Base-by-base conservation (phyloP, 2,888 invertebrate genomes). In the Griposia aprilina region DNA sequence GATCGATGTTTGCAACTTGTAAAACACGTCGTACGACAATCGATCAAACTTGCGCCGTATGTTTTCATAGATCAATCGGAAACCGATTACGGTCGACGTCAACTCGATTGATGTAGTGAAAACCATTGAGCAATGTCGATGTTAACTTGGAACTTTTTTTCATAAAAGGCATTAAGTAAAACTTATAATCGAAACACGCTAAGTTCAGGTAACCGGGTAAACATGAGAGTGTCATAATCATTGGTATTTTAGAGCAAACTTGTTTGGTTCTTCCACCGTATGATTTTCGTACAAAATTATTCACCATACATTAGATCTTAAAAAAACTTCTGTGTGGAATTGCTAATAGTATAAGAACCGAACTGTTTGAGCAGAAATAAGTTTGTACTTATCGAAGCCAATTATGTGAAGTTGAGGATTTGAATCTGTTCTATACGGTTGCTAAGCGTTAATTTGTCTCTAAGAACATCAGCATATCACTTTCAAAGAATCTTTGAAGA, bases 391-490 rank as follows among this genome's bases (percentile, higher is more conserved):
- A 80, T 82, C 74, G 45, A 63, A 66, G 62, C 57, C 75, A 79
- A 86, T 84, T 81, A 86, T 79, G 76, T 76, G 5, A 26, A 68
- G 75, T 74, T 76, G 70, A 76, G 71, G 74, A 79, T 82, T 78
- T 74, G 63, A 77, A 79, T 75, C 67, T 69, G n/a, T 48, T 41
- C 50, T 26, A 48, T 57, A 70, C 30, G 65, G 62, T 76, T 36
- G 67, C 78, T 66, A 69, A 76, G 59, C 66, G 50, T 73, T 77
- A 69, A 59, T 50, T 66, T 57, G 23, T 67, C 50, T 71, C 20
- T 36, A 15, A 36, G 59, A 73, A 59, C 36, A 78, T 62, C 52
- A 59, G 55, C 30, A 62, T 11, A 72, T 68, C 59, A 26, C 23
- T 60, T 69, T 73, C 50, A 5, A 60, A 17, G 71, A 75, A 73